phyloP scores from a whole-genome alignment of 2,797 vertebrate genomes.

The Sylvia borin region DNA sequence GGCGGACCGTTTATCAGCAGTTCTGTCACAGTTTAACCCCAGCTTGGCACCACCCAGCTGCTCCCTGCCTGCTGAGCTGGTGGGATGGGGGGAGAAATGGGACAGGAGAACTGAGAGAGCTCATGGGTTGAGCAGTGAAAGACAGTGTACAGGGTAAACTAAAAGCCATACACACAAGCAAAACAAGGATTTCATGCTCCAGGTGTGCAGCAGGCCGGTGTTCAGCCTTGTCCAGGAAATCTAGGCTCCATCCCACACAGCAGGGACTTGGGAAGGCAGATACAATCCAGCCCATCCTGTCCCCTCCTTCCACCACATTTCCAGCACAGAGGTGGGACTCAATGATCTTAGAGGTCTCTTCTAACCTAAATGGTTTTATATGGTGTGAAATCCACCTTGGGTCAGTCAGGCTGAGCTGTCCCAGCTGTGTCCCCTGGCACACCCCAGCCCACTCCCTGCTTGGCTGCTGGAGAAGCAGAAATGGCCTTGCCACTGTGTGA shows the following conservation, averaged over 20 bases:
- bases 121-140: fast-evolving
- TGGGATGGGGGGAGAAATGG: neutral
- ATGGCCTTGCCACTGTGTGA: neutral
- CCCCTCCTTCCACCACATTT: neutral
- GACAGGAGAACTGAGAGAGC: fast-evolving
- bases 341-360: neutral
- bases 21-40: neutral
- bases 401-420: neutral
- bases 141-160: neutral
- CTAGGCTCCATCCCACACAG: no score
- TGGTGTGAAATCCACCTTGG: neutral
- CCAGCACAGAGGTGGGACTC: neutral
- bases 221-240: neutral
- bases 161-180: neutral
- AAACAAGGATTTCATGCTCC: neutral
- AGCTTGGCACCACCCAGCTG: neutral
- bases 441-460: fast-evolving
- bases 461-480: neutral
- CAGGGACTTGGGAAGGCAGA: neutral
- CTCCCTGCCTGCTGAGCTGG: neutral
- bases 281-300: no score
- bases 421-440: neutral
- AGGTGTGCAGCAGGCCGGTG: neutral
- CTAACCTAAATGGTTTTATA: neutral
- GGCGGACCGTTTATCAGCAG: neutral